Percentiles rank a stretch among this genome's conserved stretches.
Conservation (phyloP, 2,797 vertebrate genomes). For the Crypturellus tataupa region DNA sequence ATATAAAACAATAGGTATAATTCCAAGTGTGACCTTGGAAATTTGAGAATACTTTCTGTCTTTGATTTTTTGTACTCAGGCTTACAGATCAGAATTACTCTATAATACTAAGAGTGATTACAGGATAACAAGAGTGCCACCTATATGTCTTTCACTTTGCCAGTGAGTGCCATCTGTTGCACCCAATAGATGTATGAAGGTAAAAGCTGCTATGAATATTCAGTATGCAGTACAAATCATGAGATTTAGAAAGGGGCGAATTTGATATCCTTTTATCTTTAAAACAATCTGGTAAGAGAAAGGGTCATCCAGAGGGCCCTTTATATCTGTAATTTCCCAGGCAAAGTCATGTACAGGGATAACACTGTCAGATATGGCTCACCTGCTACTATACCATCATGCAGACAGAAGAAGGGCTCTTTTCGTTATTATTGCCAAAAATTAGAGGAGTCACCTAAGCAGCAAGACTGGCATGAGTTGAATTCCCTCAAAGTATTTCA, state of each 20-base stretch:
- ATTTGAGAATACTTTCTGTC: background rate
- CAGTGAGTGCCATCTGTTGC: no score
- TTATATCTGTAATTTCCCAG: background rate
- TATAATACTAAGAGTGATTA: background rate
- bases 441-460: background rate
- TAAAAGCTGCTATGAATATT: background rate
- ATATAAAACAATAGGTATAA: fast-evolving
- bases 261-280: background rate
- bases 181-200: background rate
- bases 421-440: background rate
- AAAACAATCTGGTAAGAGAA: background rate
- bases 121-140: background rate
- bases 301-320: background rate
- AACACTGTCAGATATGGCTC: background rate
- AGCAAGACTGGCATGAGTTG: background rate
- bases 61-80: background rate
- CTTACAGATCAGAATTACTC: background rate
- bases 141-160: background rate
- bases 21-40: fast-evolving
- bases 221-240: fast-evolving
- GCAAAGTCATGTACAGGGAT: fast-evolving
- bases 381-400: background rate
- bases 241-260: background rate
- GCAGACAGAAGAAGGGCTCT: background rate
- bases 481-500: background rate